phyloP scores from a whole-genome alignment of 1,140 invertebrate species.

The Dolichoris vasculosae region DNA sequence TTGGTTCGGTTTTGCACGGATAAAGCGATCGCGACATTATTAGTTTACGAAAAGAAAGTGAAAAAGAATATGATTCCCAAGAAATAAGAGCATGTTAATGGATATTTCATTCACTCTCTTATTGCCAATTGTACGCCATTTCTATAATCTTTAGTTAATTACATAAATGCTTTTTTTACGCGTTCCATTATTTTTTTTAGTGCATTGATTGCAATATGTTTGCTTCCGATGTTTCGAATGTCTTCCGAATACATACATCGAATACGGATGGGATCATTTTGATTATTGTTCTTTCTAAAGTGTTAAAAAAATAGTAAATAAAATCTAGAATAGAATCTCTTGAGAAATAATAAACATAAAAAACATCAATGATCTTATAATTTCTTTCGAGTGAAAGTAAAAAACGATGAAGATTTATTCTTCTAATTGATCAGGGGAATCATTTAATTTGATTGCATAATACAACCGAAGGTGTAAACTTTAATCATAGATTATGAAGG shows the following conservation, averaged over 20 bases:
- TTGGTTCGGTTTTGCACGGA: too few relatives aligned
- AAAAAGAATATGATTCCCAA: constrained; percentile 56
- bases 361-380: not conserved
- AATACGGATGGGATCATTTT: not conserved
- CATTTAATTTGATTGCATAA: constrained; percentile 4
- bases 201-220: not conserved
- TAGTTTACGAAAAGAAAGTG: not conserved
- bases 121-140: constrained; percentile 51
- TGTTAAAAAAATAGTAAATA: not conserved
- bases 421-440: constrained; percentile 32
- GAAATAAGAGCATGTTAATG: constrained; percentile 61
- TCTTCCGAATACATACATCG: not conserved
- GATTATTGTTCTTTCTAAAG: not conserved
- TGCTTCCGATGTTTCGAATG: not conserved
- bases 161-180: constrained; percentile 56
- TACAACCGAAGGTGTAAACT: not conserved
- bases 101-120: constrained; percentile 53
- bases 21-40: too few relatives aligned
- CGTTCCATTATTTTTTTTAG: constrained; percentile 29
- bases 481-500: constrained; percentile 11
- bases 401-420: constrained; percentile 13
- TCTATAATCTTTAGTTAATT: constrained; percentile 64
- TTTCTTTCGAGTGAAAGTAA: not conserved
- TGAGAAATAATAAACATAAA: not conserved
- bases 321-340: not conserved